Evolutionary conservation across 2,888 invertebrate species (phyloP).

Genomic region (Sminthurinus aureus): DNA sequence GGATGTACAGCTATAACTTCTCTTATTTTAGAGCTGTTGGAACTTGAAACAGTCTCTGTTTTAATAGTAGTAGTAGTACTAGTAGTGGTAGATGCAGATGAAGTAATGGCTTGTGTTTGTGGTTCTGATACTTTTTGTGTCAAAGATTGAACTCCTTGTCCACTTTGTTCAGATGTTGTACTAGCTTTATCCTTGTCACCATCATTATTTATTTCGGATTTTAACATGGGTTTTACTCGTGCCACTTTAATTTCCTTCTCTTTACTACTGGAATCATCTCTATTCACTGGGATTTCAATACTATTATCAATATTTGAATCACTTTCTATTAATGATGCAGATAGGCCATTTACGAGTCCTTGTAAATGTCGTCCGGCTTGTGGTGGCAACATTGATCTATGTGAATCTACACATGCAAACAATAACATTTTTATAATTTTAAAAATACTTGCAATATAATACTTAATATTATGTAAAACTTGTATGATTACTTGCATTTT

Average conservation of each 20-base stretch:
- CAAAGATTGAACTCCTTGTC: too few species aligned
- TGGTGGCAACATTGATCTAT: conserved; percentile 24
- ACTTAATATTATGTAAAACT: too few species aligned
- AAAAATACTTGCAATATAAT: too few species aligned
- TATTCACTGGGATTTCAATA: too few species aligned
- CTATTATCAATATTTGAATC: too few species aligned
- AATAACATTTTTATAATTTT: too few species aligned
- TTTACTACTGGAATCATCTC: background rate
- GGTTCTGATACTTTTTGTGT: background rate
- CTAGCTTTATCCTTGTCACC: background rate
- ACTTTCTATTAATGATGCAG: background rate
- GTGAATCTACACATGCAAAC: conserved; percentile 6
- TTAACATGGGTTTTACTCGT: conserved; percentile 52
- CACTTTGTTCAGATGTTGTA: too few species aligned
- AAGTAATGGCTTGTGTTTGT: too few species aligned
- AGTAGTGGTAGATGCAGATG: background rate
- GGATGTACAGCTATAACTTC: background rate
- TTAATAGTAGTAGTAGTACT: too few species aligned
- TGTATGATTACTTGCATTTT: too few species aligned
- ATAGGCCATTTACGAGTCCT: conserved; percentile 33
- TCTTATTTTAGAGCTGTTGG: too few species aligned
- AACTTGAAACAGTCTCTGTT: background rate
- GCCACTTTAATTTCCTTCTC: conserved; percentile 58
- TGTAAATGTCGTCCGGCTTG: conserved; percentile 20
- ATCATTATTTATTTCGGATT: background rate